Evolutionary conservation across 2,888 invertebrate species (phyloP), one percentile per base, ranked within the genome.

Genomic region (Pyrocoelia pectoralis): DNA sequence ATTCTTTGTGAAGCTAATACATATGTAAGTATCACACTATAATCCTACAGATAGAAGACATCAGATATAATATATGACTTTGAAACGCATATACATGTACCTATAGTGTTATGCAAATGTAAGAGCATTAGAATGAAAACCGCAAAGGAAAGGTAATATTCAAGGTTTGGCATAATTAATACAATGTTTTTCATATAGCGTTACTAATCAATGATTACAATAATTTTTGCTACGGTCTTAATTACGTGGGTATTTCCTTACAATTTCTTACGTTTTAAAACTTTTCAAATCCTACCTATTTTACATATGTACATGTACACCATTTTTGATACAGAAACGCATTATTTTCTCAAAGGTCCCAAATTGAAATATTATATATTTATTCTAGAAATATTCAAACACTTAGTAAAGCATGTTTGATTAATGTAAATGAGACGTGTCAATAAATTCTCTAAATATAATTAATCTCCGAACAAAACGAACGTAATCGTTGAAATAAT

Each of bases 401-500:
- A 24, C 24, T n/a, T n/a, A n/a, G 33, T 33, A 33, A 33, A 33
- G 33, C 33, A 33, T 33, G 33, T 33, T 33, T 33, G 10, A 33
- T 33, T 33, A 33, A 33, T 33, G 33, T 33, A 33, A n/a, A 33
- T 33, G 33, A n/a, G 33, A n/a, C 8, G 8, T 8, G 33, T n/a
- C 33, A 33, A 33, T 33, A 33, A 33, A 33, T 33, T 3, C 33
- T 33, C n/a, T 2, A 46, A 46, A 46, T 10, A 46, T 17, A 46
- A 17, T 17, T 10, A 46, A 46, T 17, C 18, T 46, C 17, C 15
- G 3, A 18, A 17, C 17, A 17, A 46, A 46, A 15, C 15, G n/a
- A n/a, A 17, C 46, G 3, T 17, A 46, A 46, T 46, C 14, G 46
- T 14, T 46, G 17, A 46, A 46, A 46, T 46, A 46, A 46, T 46